Percentiles rank a stretch among this genome's conserved stretches.
These are phyloP conservation scores for Drosophila miranda DNA, from an alignment of 1,140 invertebrate genomes.

Conservation along the genomic window DNA sequence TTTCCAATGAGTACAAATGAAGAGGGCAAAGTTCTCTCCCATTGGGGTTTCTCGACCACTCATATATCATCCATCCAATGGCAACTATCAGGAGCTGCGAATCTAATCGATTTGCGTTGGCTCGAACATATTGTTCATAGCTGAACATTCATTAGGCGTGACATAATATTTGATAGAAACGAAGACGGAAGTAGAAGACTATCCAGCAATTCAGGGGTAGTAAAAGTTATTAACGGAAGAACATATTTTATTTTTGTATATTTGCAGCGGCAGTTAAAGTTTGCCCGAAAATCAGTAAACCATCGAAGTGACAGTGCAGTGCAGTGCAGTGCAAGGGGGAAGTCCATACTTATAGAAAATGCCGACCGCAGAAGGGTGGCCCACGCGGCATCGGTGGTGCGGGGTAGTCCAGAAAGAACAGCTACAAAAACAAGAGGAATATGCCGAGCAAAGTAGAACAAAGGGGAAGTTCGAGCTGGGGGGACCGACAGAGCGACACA, in stretches of 20 bases:
- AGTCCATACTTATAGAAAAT: background rate
- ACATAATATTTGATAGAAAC: slow-evolving; percentile 56
- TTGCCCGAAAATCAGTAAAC: slow-evolving; percentile 39
- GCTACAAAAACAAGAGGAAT: slow-evolving; percentile 11
- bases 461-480: slow-evolving; percentile 47
- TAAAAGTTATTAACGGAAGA: slow-evolving; percentile 15
- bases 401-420: slow-evolving; percentile 23
- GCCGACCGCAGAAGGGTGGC: slow-evolving; percentile 52
- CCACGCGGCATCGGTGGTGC: slow-evolving; percentile 36
- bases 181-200: slow-evolving; percentile 30
- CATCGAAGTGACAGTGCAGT: slow-evolving; percentile 1
- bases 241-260: slow-evolving; percentile 32
- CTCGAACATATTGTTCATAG: slow-evolving; percentile 29
- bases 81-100: slow-evolving; percentile 8
- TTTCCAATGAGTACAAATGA: background rate
- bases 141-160: slow-evolving; percentile 36
- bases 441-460: slow-evolving; percentile 35
- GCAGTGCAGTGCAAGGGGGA: background rate
- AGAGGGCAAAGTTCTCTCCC: background rate
- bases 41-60: background rate
- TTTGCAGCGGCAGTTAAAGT: slow-evolving; percentile 3
- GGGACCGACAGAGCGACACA: slow-evolving; percentile 21
- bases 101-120: slow-evolving; percentile 36
- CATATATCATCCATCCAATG: background rate
- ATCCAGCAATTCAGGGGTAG: slow-evolving; percentile 21